A percentile compares a stretch with the other conserved stretches of the same genome.
phyloP scores from a whole-genome alignment of 2,113 vertebrate genomes.

The Hippocampus comes region DNA sequence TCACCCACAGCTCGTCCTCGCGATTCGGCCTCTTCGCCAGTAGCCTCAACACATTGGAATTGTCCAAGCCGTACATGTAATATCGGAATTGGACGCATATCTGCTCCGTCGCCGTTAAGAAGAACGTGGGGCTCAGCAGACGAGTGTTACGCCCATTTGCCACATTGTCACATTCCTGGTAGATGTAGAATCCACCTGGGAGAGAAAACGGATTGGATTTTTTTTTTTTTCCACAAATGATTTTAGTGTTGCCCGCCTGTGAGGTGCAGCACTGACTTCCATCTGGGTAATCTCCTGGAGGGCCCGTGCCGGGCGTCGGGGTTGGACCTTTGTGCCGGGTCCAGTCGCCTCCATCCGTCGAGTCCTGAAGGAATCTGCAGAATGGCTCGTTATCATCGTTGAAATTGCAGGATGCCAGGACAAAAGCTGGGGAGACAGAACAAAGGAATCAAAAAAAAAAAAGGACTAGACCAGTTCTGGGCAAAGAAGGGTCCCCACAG shows the following conservation, averaged over 20 bases:
- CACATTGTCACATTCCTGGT: slow-evolving; percentile 72
- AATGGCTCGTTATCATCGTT: slow-evolving; percentile 63
- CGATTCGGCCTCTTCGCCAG: slow-evolving; percentile 35
- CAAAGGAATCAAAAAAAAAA: background rate
- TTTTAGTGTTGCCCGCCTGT: background rate
- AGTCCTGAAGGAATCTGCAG: slow-evolving; percentile 72
- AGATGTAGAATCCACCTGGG: slow-evolving; percentile 73
- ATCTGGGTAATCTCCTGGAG: slow-evolving; percentile 74
- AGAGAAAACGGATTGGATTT: background rate
- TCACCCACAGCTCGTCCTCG: slow-evolving; percentile 65
- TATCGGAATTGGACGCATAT: slow-evolving; percentile 76
- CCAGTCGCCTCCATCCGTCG: slow-evolving; percentile 64
- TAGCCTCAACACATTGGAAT: slow-evolving; percentile 49
- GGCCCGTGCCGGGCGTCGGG: slow-evolving; percentile 52
- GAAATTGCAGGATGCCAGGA: slow-evolving; percentile 72
- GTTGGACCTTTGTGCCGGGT: slow-evolving; percentile 57
- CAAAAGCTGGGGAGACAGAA: slow-evolving; percentile 27
- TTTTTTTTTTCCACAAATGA: background rate
- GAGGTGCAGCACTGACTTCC: slow-evolving; percentile 64
- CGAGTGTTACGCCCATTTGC: slow-evolving; percentile 47
- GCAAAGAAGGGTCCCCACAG: too few species aligned
- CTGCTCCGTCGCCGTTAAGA: slow-evolving; percentile 34
- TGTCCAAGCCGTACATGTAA: slow-evolving; percentile 72
- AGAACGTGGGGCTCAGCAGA: slow-evolving; percentile 68
- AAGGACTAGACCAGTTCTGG: background rate